Conservation (phyloP, 2,113 vertebrate genomes). For the Balaeniceps rex region DNA sequence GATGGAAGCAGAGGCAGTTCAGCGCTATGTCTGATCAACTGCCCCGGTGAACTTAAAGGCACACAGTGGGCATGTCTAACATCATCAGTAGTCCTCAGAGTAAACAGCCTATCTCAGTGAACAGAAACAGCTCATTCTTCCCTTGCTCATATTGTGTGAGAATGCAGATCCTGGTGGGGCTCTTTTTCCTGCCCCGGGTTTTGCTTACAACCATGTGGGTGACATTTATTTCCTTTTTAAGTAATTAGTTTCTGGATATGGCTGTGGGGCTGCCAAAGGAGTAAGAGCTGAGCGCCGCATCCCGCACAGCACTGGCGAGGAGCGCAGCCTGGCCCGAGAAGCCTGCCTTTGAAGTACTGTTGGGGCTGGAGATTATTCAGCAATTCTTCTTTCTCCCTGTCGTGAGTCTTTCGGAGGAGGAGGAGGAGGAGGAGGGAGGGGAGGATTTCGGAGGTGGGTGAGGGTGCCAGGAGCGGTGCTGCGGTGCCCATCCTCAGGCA, state of each 20-base stretch:
- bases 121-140: neutral
- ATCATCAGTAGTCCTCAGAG: neutral
- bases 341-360: slow-evolving; percentile 33
- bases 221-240: slow-evolving; percentile 66
- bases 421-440: neutral
- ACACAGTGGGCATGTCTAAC: neutral
- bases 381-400: slow-evolving; percentile 8
- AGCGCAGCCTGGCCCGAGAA: neutral
- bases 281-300: neutral
- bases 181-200: neutral
- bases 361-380: neutral
- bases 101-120: neutral
- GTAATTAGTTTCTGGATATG: slow-evolving; percentile 29
- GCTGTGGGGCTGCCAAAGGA: slow-evolving; percentile 18
- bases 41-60: neutral
- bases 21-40: neutral
- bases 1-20: neutral
- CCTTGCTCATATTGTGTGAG: neutral
- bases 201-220: neutral
- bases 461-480: neutral
- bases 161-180: neutral
- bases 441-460: neutral
- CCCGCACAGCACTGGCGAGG: neutral
- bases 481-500: fast-evolving
- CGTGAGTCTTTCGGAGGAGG: neutral